These are phyloP conservation scores for Trissolcus basalis DNA, from an alignment of 1,140 invertebrate genomes.

Conservation along the genomic window DNA sequence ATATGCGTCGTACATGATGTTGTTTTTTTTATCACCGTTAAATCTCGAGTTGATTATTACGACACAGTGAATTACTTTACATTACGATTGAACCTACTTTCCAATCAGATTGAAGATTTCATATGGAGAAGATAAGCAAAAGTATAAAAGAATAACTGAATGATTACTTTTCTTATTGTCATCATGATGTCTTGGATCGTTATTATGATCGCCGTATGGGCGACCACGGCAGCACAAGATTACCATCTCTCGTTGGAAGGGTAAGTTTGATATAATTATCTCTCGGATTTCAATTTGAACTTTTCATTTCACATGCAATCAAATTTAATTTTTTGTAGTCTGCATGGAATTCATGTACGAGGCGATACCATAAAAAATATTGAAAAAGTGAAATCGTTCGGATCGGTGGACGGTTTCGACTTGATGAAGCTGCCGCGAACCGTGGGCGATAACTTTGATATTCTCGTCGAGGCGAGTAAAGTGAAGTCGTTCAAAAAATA, in stretches of 20 bases:
- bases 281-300: background rate
- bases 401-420: constrained; percentile 58
- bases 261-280: constrained; percentile 7
- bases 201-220: constrained; percentile 14
- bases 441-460: constrained; percentile 43
- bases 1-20: background rate
- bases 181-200: constrained; percentile 29
- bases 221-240: constrained; percentile 15
- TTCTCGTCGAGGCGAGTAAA: constrained; percentile 61
- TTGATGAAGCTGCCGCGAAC: constrained; percentile 51
- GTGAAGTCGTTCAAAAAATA: constrained; percentile 47
- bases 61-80: background rate
- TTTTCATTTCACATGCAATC: background rate
- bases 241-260: constrained; percentile 21
- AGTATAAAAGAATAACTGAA: constrained; percentile 35
- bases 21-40: too few relatives aligned
- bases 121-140: constrained; percentile 18
- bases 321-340: constrained; percentile 17
- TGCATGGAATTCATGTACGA: constrained; percentile 57
- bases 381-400: constrained; percentile 44
- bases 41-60: background rate
- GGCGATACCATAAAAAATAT: constrained; percentile 46
- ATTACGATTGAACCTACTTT: constrained; percentile 18
- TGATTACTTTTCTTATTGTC: constrained; percentile 20
- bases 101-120: constrained; percentile 36